Conservation (phyloP, 1,140 invertebrate genomes). For the Rhizoglyphus robini region DNA sequence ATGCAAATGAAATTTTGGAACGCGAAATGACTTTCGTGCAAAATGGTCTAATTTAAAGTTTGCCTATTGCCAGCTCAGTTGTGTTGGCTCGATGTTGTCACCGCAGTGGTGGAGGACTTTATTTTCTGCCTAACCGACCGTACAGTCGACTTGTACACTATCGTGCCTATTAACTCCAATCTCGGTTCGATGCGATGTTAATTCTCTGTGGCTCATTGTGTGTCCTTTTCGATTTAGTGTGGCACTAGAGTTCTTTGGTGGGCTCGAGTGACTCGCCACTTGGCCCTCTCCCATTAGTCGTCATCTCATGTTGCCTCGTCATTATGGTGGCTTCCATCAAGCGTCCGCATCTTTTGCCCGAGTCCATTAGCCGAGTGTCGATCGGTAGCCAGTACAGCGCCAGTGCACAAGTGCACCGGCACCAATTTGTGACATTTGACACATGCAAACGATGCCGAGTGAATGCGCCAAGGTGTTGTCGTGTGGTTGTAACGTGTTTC, state of each 20-base stretch:
- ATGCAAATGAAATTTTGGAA: too few species aligned
- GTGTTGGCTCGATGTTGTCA: too few species aligned
- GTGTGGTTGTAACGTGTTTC: not conserved
- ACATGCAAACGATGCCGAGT: not conserved
- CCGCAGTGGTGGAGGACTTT: too few species aligned
- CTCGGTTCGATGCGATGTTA: not conserved
- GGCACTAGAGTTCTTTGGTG: not conserved
- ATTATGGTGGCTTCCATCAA: not conserved
- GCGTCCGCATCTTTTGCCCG: too few species aligned
- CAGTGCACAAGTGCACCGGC: too few species aligned
- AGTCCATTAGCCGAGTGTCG: too few species aligned
- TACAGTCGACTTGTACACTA: too few species aligned
- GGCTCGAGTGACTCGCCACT: not conserved
- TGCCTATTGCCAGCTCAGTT: too few species aligned
- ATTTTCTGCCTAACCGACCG: slow-evolving; percentile 14
- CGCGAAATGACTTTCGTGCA: too few species aligned
- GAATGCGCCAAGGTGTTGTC: not conserved
- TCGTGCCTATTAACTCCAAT: not conserved
- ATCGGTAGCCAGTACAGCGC: too few species aligned
- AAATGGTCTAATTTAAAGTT: too few species aligned
- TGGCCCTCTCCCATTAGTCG: not conserved
- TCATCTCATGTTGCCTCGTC: not conserved
- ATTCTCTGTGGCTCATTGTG: not conserved
- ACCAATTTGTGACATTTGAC: not conserved
- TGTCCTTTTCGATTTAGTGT: not conserved